These are phyloP conservation scores for Pseudoips prasinana DNA, from an alignment of 2,888 invertebrate genomes.

Conservation along the genomic window DNA sequence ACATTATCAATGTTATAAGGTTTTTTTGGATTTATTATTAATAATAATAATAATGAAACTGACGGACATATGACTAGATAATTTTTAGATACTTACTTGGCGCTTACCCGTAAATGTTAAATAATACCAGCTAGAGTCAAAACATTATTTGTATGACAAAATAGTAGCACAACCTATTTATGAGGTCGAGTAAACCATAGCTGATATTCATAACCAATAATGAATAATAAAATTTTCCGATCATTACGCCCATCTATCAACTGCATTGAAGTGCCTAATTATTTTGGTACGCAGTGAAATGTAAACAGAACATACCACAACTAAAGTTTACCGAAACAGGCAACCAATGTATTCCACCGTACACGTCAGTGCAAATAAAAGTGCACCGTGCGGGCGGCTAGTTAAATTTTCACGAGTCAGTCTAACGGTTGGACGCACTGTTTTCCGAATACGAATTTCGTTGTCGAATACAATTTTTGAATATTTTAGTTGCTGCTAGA, in stretches of 20 bases:
- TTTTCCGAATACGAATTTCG: slow-evolving; percentile 37
- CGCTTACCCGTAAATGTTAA: too few species aligned
- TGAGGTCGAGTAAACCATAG: too few species aligned
- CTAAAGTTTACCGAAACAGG: slow-evolving; percentile 31
- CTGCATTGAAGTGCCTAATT: slow-evolving; percentile 29
- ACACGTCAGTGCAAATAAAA: slow-evolving; percentile 61
- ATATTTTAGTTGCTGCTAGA: slow-evolving; percentile 33
- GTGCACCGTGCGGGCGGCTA: slow-evolving; percentile 42
- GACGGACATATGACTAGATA: too few species aligned
- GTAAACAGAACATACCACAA: slow-evolving; percentile 30
- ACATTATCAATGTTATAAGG: too few species aligned
- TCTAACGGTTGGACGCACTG: slow-evolving; percentile 37
- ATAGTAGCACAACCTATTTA: too few species aligned
- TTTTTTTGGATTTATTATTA: too few species aligned
- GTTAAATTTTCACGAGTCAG: slow-evolving; percentile 65
- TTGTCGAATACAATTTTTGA: slow-evolving; percentile 35
- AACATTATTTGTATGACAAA: too few species aligned
- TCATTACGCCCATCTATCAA: slow-evolving; percentile 24
- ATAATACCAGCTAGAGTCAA: too few species aligned
- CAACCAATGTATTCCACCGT: slow-evolving; percentile 34
- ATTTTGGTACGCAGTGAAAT: slow-evolving; percentile 35
- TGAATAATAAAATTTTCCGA: slow-evolving; percentile 1
- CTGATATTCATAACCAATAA: too few species aligned
- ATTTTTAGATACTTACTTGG: too few species aligned
- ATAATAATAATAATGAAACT: too few species aligned